phyloP scores from a whole-genome alignment of 2,888 invertebrate species.

The Salpingus planirostris region DNA sequence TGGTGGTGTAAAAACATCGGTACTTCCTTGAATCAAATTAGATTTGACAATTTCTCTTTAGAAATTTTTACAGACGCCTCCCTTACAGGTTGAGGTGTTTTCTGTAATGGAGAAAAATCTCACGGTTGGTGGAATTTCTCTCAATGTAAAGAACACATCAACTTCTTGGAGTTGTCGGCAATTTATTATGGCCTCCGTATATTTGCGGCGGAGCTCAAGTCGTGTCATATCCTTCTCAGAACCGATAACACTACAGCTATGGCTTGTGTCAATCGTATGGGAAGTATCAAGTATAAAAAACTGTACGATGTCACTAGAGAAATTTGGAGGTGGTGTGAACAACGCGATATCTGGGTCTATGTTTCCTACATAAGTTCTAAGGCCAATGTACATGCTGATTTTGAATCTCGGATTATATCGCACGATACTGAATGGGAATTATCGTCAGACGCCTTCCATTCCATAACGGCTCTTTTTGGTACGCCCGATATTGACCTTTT shows the following conservation, averaged over 20 bases:
- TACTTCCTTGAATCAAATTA: background rate
- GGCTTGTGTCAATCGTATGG: constrained; percentile 18
- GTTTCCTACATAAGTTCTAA: too few relatives aligned
- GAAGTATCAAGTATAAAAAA: too few relatives aligned
- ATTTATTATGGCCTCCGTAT: constrained; percentile 3
- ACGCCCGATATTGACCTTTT: constrained; percentile 6
- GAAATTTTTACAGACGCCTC: constrained; percentile 6
- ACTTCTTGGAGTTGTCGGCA: constrained; percentile 5
- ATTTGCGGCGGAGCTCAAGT: constrained; percentile 1
- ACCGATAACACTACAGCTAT: constrained; percentile 23
- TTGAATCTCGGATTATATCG: constrained; percentile 4
- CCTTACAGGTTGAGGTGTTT: constrained; percentile 3
- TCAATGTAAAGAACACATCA: constrained; percentile 1
- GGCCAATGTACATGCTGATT: too few relatives aligned
- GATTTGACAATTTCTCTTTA: too few relatives aligned
- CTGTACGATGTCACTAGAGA: too few relatives aligned
- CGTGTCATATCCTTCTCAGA: constrained; percentile 17
- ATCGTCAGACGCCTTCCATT: constrained; percentile 2
- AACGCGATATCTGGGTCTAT: too few relatives aligned
- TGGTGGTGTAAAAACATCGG: constrained; percentile 4
- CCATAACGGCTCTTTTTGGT: constrained; percentile 1
- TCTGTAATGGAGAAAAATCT: background rate
- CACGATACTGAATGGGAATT: constrained; percentile 11
- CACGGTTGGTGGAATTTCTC: constrained; percentile 1
- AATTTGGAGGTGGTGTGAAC: too few relatives aligned